Evolutionary conservation across 1,140 invertebrate species (phyloP), one percentile per base, ranked within the genome.

Genomic region (Trachelipus rathkii): DNA sequence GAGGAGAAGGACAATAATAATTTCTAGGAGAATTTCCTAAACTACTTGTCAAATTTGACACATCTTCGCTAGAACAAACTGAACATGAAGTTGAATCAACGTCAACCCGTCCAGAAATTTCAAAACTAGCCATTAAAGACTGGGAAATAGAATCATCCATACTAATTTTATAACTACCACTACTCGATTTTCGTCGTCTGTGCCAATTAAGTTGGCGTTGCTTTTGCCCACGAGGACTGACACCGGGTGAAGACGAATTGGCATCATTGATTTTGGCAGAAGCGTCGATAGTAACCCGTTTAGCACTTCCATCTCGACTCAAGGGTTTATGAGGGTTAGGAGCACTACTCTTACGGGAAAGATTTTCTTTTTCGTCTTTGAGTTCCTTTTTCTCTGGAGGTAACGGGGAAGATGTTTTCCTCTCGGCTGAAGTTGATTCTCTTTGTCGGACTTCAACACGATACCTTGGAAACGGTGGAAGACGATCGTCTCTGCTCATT

Each of bases 81-180:
- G 80, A 81, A 33, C 80, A 81, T 8, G 80, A 81, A 43, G 80
- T 81, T 4, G 80, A 81, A 72, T 81, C 80, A 77, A 81, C 78
- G 50, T 81, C 80, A 15, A 81, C n/a, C 24, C 72, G 77, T 66
- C 80, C 80, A 45, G 74, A 66, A 8, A 81, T 72, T 72, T 81
- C 80, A 68, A 81, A 78, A 44, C 80, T 81, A 24, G 80, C 78
- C 77, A 81, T 78, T 7, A 81, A 44, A 21, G 75, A 74, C 45
- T 78, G 77, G 44, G 76, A 77, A 33, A 81, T 45, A 33, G 80
- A 81, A 43, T 81, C 80, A 66, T 81, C 80, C 15, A 78, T 67
- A 73, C 80, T 81, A 23, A 78, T 72, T 46, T 79, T 81, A 71
- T 43, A 43, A n/a, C 70, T 43, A 43, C 70, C 15, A 44, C 44